Percentiles rank a stretch among this genome's conserved stretches.
phyloP scores from a whole-genome alignment of 2,113 vertebrate genomes.

The Eleginops maclovinus region DNA sequence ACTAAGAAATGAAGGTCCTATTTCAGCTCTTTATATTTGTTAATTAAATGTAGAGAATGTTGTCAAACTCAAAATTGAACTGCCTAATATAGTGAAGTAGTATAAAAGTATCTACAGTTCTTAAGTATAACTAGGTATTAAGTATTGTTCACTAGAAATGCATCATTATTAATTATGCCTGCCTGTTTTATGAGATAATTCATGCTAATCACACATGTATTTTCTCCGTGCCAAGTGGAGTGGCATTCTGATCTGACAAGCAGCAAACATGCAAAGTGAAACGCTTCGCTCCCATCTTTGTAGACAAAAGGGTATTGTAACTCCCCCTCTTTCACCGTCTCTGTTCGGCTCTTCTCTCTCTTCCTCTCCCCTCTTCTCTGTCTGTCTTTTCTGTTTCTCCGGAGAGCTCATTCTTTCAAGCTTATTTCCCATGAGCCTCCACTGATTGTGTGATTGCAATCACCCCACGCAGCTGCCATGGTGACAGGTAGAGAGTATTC shows the following conservation, averaged over 20 bases:
- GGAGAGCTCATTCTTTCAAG: slow-evolving; percentile 61
- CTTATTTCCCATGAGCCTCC: slow-evolving; percentile 75
- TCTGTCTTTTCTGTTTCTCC: slow-evolving; percentile 42
- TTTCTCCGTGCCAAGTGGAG: background rate
- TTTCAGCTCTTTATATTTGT: too few species aligned
- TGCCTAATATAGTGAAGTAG: too few species aligned
- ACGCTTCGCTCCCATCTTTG: slow-evolving; percentile 22
- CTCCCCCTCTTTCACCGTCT: slow-evolving; percentile 47
- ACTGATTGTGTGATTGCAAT: slow-evolving; percentile 75
- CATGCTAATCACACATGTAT: slow-evolving; percentile 4
- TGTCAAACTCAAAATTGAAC: too few species aligned
- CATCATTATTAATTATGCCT: slow-evolving; percentile 12
- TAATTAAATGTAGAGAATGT: too few species aligned
- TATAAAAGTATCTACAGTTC: too few species aligned
- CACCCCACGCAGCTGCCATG: slow-evolving; percentile 70
- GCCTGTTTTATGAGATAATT: slow-evolving; percentile 19
- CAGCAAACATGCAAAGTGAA: slow-evolving; percentile 34
- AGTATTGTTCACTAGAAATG: background rate
- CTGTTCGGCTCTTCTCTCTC: slow-evolving; percentile 28
- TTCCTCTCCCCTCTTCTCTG: slow-evolving; percentile 11
- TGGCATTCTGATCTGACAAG: slow-evolving; percentile 2
- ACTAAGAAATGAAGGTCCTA: too few species aligned
- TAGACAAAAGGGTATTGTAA: slow-evolving; percentile 45
- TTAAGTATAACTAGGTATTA: too few species aligned
- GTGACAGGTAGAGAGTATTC: slow-evolving; percentile 66